A percentile compares a stretch with the other conserved stretches of the same genome.
phyloP scores from a whole-genome alignment of 2,888 invertebrate genomes.

The Phaedon cochleariae region DNA sequence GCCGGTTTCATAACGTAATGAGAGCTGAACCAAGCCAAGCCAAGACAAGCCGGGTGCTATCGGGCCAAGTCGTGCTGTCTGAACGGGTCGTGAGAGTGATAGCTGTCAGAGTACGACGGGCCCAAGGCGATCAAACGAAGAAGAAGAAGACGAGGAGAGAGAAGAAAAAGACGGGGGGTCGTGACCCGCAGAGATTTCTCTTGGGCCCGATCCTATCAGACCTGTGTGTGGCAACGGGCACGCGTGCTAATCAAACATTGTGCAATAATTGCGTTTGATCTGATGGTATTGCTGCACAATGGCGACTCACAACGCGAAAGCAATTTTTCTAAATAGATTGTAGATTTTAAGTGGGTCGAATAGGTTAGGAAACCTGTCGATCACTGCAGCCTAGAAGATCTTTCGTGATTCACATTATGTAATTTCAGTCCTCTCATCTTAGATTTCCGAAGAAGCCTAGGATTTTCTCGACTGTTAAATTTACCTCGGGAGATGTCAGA shows the following conservation, averaged over 20 bases:
- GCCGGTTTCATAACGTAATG: slow-evolving; percentile 50
- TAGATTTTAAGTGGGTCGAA: too few relatives aligned
- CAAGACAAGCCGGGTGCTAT: slow-evolving; percentile 36
- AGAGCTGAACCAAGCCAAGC: slow-evolving; percentile 40
- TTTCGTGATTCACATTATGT: too few relatives aligned
- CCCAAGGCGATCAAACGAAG: slow-evolving; percentile 32
- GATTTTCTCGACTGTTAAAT: too few relatives aligned
- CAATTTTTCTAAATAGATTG: too few relatives aligned
- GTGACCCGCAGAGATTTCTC: slow-evolving; percentile 42
- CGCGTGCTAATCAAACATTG: slow-evolving; percentile 41
- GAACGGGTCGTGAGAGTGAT: slow-evolving; percentile 57
- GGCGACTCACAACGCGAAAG: too few relatives aligned
- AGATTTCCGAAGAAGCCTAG: too few relatives aligned
- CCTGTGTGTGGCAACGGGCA: slow-evolving; percentile 46
- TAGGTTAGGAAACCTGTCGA: too few relatives aligned
- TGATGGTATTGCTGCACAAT: too few relatives aligned
- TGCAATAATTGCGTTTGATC: too few relatives aligned
- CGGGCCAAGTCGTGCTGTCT: slow-evolving; percentile 47
- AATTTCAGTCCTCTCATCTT: too few relatives aligned
- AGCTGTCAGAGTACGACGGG: slow-evolving; percentile 54
- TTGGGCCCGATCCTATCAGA: slow-evolving; percentile 19
- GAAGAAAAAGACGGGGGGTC: slow-evolving; percentile 40
- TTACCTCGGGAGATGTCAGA: too few relatives aligned
- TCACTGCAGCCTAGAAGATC: too few relatives aligned
- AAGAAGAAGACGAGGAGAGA: slow-evolving; percentile 24